Conservation (phyloP, 2,888 invertebrate species). For the Calliopum simillimum region DNA sequence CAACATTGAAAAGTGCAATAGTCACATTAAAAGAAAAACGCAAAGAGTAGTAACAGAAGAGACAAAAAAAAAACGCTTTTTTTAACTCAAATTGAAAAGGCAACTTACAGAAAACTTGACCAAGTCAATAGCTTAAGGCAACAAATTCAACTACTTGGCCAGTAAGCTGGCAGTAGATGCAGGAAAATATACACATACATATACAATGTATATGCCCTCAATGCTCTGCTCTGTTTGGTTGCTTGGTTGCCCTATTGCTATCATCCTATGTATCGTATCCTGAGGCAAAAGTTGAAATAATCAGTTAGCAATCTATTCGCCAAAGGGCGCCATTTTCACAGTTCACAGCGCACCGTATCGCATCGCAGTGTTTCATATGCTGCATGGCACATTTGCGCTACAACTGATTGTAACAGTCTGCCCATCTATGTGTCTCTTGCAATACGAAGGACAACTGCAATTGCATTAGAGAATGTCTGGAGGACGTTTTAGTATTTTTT, state of each 20-base stretch:
- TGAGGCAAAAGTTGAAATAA: conserved; percentile 10
- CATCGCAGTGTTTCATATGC: no score
- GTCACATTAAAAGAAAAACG: neutral
- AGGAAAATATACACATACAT: neutral
- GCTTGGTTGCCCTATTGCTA: no score
- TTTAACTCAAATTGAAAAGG: neutral
- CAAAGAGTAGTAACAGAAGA: neutral
- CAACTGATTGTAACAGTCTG: no score
- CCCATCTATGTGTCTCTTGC: no score
- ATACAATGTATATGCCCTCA: neutral
- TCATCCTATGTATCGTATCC: no score
- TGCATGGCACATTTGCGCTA: no score
- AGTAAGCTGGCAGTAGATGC: neutral
- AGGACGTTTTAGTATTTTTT: no score
- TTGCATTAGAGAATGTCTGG: no score
- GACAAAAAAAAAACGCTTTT: neutral
- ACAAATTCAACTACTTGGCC: no score
- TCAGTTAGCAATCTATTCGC: conserved; percentile 18
- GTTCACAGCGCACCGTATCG: neutral
- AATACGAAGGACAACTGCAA: no score
- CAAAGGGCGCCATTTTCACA: conserved; percentile 13
- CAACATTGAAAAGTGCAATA: neutral
- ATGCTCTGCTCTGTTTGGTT: no score
- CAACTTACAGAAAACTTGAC: conserved; percentile 24
- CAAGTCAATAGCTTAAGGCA: no score